Percentiles rank a stretch among this genome's conserved stretches.
Evolutionary conservation across 2,113 vertebrate species (phyloP).

Genomic region (Myotis davidii): DNA sequence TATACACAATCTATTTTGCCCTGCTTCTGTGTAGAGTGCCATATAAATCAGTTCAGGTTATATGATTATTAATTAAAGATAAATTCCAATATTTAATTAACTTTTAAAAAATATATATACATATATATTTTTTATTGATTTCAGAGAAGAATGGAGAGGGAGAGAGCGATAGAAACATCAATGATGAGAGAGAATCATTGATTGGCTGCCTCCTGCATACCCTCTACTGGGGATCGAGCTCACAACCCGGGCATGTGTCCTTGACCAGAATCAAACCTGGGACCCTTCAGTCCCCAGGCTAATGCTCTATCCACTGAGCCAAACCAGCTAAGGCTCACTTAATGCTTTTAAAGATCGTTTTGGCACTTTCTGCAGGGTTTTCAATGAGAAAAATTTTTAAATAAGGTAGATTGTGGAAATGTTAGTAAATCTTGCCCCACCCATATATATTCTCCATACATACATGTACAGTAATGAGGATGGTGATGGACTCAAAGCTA

Average conservation of each 20-base stretch:
- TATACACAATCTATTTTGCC: background rate
- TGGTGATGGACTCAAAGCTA: background rate
- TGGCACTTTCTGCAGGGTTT: background rate
- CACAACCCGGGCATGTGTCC: too few relatives aligned
- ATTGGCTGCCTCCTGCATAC: too few relatives aligned
- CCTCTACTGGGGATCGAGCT: too few relatives aligned
- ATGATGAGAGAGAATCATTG: too few relatives aligned
- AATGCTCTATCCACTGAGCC: too few relatives aligned
- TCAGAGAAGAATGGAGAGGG: too few relatives aligned
- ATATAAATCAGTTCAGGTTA: constrained; percentile 1
- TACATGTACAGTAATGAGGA: background rate
- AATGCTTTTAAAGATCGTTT: background rate
- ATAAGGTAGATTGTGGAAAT: background rate
- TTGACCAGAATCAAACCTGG: too few relatives aligned
- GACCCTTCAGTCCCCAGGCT: too few relatives aligned
- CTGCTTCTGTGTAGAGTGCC: background rate
- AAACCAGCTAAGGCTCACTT: background rate
- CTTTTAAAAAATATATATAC: too few relatives aligned
- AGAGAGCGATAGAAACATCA: too few relatives aligned
- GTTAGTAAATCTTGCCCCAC: background rate
- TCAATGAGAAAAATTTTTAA: background rate
- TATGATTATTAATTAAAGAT: constrained; percentile 12
- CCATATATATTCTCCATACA: background rate
- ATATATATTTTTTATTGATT: too few relatives aligned
- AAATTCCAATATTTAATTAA: background rate